Conservation (phyloP, 2,113 vertebrate genomes). For the Illadopsis cleaveri region DNA sequence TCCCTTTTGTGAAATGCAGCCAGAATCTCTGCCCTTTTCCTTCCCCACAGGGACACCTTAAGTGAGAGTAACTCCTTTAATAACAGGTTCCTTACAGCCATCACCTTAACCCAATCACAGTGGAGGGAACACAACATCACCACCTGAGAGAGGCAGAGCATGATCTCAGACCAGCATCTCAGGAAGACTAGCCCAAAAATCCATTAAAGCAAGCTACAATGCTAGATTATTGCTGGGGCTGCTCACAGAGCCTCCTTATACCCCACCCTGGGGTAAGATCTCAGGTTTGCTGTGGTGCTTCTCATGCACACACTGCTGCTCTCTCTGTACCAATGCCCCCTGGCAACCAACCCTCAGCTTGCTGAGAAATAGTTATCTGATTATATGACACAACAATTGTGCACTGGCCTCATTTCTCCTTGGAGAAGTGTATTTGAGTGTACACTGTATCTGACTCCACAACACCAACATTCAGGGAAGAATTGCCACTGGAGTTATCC, state of each 20-base stretch:
- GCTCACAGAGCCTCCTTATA: not conserved
- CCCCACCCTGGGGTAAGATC: not conserved
- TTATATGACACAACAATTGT: not conserved
- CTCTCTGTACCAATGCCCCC: not conserved
- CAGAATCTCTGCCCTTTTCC: not conserved
- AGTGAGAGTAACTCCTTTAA: not conserved
- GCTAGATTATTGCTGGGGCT: not conserved
- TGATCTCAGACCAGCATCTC: not conserved
- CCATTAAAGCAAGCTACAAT: not conserved
- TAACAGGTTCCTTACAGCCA: not conserved
- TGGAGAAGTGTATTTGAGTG: not conserved
- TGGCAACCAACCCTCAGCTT: not conserved
- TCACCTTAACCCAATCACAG: not conserved
- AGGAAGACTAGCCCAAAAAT: not conserved
- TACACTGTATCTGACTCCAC: not conserved
- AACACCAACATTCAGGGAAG: not conserved
- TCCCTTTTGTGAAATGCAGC: not conserved
- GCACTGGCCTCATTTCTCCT: not conserved
- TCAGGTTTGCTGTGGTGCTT: not conserved
- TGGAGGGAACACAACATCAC: not conserved
- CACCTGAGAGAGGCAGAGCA: not conserved
- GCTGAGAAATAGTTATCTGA: not conserved
- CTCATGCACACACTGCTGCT: not conserved
- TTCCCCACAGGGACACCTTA: not conserved
- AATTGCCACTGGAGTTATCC: not conserved